These are phyloP conservation scores for Clytia hemisphaerica DNA, from an alignment of 30 jellyfish, hydroid and myxozoan species.

Conservation along the genomic window DNA sequence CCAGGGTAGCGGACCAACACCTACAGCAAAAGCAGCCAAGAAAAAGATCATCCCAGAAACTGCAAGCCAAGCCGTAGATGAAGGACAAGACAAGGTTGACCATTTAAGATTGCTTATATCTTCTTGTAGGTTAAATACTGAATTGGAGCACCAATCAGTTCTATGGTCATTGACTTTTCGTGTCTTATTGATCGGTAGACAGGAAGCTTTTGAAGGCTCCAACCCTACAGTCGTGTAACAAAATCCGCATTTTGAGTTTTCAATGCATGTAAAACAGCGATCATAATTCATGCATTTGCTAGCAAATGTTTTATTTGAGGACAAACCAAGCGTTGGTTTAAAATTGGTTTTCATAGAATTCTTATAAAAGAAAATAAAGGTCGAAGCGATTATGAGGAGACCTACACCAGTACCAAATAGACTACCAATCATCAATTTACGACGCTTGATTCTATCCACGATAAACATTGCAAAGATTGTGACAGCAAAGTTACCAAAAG, in stretches of 20 bases:
- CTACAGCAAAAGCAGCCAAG: conserved; percentile 83
- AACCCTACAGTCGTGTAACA: conserved; percentile 28
- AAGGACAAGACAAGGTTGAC: conserved; percentile 52
- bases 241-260: conserved; percentile 53
- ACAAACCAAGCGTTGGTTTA: too few relatives aligned
- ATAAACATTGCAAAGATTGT: conserved; percentile 45
- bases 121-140: background rate
- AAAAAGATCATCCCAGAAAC: conserved; percentile 56
- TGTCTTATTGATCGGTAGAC: conserved; percentile 14
- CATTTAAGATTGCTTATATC: conserved; percentile 9
- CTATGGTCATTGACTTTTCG: too few relatives aligned
- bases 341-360: conserved; percentile 40
- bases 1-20: conserved; percentile 95
- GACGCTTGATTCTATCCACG: conserved; percentile 64
- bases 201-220: conserved; percentile 38
- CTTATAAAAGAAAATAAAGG: conserved; percentile 34
- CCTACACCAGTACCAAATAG: conserved; percentile 60
- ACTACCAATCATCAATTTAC: conserved; percentile 62
- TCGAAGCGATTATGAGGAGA: conserved; percentile 54
- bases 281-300: too few relatives aligned
- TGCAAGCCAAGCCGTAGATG: conserved; percentile 88
- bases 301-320: too few relatives aligned
- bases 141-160: background rate
- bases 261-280: conserved; percentile 47
- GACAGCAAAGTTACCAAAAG: conserved; percentile 65